Conservation (phyloP, 2,113 vertebrate genomes). For the Xenopus tropicalis region UCB_Xtro_10.0 CM004443.2:47168501-47169000, state of each 20-base stretch:
- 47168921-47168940: too few relatives aligned
- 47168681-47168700: conserved; percentile 33
- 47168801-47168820: conserved; percentile 9
- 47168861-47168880: neutral
- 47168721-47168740: conserved; percentile 38
- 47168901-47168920: too few relatives aligned
- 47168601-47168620: neutral
- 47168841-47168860: conserved; percentile 16
- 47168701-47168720: conserved; percentile 27
- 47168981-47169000: too few relatives aligned
- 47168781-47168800: conserved; percentile 36
- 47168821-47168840: conserved; percentile 15
- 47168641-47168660: conserved; percentile 27
- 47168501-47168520: neutral
- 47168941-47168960: too few relatives aligned
- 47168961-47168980: too few relatives aligned
- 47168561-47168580: neutral
- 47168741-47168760: conserved; percentile 27
- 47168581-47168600: neutral
- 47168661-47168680: conserved; percentile 26
- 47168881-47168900: too few relatives aligned
- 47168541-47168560: neutral
- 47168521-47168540: neutral
- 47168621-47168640: conserved; percentile 27
- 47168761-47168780: conserved; percentile 28